phyloP scores from a whole-genome alignment of 2,797 vertebrate genomes.

The Cyprinella venusta region DNA sequence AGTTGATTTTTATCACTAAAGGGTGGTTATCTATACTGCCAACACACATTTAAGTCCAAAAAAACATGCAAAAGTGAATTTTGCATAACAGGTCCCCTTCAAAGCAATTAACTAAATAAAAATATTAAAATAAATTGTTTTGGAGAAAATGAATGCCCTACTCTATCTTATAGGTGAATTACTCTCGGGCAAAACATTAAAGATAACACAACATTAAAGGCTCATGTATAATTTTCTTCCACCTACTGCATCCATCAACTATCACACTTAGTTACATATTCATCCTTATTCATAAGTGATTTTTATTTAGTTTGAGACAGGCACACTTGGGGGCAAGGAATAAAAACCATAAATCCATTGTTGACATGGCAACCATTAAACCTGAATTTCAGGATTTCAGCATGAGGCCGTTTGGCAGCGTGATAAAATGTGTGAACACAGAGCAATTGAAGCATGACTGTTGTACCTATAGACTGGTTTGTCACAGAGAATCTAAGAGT shows the following conservation, averaged over 20 bases:
- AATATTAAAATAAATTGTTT: not conserved
- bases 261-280: slow-evolving; percentile 71
- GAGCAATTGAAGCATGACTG: slow-evolving; percentile 65
- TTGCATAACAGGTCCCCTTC: too few relatives aligned
- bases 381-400: slow-evolving; percentile 66
- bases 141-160: slow-evolving; percentile 14
- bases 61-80: too few relatives aligned
- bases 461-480: slow-evolving; percentile 64
- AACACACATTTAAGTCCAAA: too few relatives aligned
- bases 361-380: slow-evolving; percentile 75
- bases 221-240: slow-evolving; percentile 38
- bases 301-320: slow-evolving; percentile 70
- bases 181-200: slow-evolving; percentile 17
- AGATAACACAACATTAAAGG: slow-evolving; percentile 42
- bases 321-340: slow-evolving; percentile 66
- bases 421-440: slow-evolving; percentile 64
- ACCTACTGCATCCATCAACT: slow-evolving; percentile 56
- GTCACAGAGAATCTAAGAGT: slow-evolving; percentile 54
- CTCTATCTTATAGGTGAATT: slow-evolving; percentile 41
- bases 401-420: slow-evolving; percentile 56
- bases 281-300: slow-evolving; percentile 69
- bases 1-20: too few relatives aligned
- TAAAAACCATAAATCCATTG: slow-evolving; percentile 69
- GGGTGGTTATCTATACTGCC: too few relatives aligned
- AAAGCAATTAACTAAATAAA: not conserved